Percentiles rank a stretch among this genome's conserved stretches.
phyloP scores from a whole-genome alignment of 2,113 vertebrate genomes.

The Dryoscopus gambensis region DNA sequence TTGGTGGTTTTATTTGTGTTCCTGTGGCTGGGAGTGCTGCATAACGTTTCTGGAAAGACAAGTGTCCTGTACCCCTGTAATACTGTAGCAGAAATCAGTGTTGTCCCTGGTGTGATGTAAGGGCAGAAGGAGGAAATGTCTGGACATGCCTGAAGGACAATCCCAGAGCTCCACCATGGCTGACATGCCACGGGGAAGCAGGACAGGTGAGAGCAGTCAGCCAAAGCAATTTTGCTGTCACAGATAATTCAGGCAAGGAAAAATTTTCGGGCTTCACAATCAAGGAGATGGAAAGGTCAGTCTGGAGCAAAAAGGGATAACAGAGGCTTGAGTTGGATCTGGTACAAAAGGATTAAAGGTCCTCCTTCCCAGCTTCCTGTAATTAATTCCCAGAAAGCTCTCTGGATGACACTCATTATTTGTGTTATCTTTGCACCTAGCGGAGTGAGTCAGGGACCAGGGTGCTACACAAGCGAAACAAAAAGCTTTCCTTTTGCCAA shows the following conservation, averaged over 20 bases:
- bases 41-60: neutral
- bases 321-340: neutral
- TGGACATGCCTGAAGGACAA: neutral
- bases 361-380: neutral
- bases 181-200: neutral
- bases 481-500: neutral
- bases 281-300: neutral
- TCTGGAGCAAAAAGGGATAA: neutral
- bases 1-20: neutral
- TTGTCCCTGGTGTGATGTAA: neutral
- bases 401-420: neutral
- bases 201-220: neutral
- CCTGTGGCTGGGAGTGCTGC: neutral
- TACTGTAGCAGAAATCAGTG: neutral
- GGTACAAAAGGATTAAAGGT: neutral
- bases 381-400: neutral
- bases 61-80: neutral
- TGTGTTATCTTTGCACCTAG: constrained; percentile 37
- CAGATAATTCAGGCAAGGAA: neutral
- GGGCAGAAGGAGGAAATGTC: neutral
- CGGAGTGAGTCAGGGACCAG: neutral
- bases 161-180: neutral
- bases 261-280: neutral
- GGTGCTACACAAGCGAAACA: neutral
- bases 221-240: neutral